Evolutionary conservation across 2,113 vertebrate genomes (phyloP), one percentile per base, ranked within the genome.

Genomic region (Oncorhynchus gorbuscha): DNA sequence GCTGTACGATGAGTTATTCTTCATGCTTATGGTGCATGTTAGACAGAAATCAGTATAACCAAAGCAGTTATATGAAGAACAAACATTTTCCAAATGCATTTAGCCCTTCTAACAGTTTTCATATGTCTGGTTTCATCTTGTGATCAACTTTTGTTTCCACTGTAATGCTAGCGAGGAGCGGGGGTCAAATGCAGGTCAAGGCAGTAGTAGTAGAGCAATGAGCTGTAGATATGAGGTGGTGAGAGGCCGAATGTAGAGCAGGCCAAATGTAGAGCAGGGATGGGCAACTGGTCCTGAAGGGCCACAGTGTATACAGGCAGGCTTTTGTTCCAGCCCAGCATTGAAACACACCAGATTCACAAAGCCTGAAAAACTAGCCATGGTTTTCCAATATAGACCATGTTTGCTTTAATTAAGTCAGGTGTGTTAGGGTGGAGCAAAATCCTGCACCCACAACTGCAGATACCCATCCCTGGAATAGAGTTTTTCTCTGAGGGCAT

Each of bases 1-100:
- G 62, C 83, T 86, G 85, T 80, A 71, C 80, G 82, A 74, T n/a
- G 62, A 64, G 62, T 26, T 24, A 64, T n/a, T 64, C 2, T n/a
- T 45, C 9, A 22, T n/a, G 61, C 61, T 9, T 12, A 55, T 55
- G 51, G 51, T 55, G 51, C 51, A 55, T 45, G 9, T 45, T 45
- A 18, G 51, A 14, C 14, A 55, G 14, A 5, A 18, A 18, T 16
- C 16, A 18, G 16, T 55, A 45, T 65, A 67, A 28, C 26, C 65
- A 67, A 26, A 65, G 24, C 62, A 65, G 5, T 62, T 65, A 65
- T 13, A 65, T 65, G 62, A 65, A 28, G 22, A 65, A 24, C n/a
- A 65, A 22, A 65, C 1, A n/a, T 64, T 12, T 20, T 5, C 4
- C 2, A 62, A 66, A 66, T 26, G 28, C 64, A 66, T 65, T 65